Base-by-base conservation (phyloP, 2,888 invertebrate species). In the Vanessa cardui region DNA sequence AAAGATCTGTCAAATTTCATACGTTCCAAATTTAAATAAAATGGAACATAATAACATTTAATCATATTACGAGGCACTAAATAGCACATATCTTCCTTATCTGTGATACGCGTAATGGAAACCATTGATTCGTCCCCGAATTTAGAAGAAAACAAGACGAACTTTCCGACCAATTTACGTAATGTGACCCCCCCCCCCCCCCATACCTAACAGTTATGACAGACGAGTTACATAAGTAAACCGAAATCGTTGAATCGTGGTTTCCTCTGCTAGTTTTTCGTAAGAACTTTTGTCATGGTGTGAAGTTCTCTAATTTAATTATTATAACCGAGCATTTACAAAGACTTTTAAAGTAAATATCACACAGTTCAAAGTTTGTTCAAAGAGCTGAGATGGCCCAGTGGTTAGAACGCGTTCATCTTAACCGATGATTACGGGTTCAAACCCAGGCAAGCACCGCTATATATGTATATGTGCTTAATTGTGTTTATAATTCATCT, bases 101-200 rank as follows among this genome's bases (percentile, higher is more conserved):
- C 56, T 56, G 9, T 56, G 56, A 56, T 56, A 39, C 33, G 39
- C 18, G 56, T 16, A 47, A 47, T 39, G 21, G 21, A 56, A 56
- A 39, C 31, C 52, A 56, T 56, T 56, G 33, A 56, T 56, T 56
- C 31, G 54, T 54, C 39, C 39, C 33, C 33, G 12, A 56, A 56
- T 39, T n/a, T 39, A 18, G 56, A 56, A 18, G 56, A 56, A 56
- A 56, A 56, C 18, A 56, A 39, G 33, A 7, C 12, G 18, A 56
- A 9, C 76, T 84, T 86, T 86, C 87, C 85, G 82, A 80, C 80
- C 88, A 86, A 88, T 88, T 88, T 88, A 85, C 86, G 85, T 88
- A 87, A 88, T 86, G 85, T 76, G 84, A 83, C 85, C 56, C 39
- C 6, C 39, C 33, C 31, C n/a, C n/a, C n/a, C 56, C 56, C 39